Evolutionary conservation across 1,140 invertebrate species (phyloP), one percentile per base, ranked within the genome.

Genomic region (Goniozus legneri): DNA sequence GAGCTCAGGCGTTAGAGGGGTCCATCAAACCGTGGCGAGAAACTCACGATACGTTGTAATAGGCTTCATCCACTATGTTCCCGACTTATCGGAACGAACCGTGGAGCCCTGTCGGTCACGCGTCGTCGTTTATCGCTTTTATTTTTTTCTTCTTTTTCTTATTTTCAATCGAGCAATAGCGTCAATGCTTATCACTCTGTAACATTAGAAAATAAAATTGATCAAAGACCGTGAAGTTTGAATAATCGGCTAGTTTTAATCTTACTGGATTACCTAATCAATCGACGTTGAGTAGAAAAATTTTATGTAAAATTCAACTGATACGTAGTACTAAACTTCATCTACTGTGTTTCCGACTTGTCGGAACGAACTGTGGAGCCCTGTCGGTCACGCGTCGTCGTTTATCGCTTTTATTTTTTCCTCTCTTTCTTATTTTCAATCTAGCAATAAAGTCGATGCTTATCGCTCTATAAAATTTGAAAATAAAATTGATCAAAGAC

Each of bases 291-390:
- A n/a, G n/a, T n/a, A n/a, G n/a, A n/a, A n/a, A n/a, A n/a, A n/a
- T n/a, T n/a, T n/a, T n/a, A n/a, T n/a, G n/a, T n/a, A n/a, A n/a
- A n/a, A n/a, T n/a, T n/a, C n/a, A n/a, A n/a, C n/a, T n/a, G 54
- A 57, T 57, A 59, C 58, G 58, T 48, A 59, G 56, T 64, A 63
- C 54, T 54, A 54, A 54, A 47, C 46, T 56, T 52, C 52, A n/a
- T n/a, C 34, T 39, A 36, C 32, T 56, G 44, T 58, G 53, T 58
- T 60, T 47, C 38, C 46, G 43, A 54, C 58, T 63, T 54, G 52
- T 58, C 53, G 50, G 53, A 62, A n/a, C 60, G 54, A 59, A 58
- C 49, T 47, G 54, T 44, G 48, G 63, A 62, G 37, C 54, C n/a
- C 51, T 53, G 49, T 61, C 58, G 62, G 56, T 59, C 58, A 47